Evolutionary conservation across 2,888 invertebrate genomes (phyloP).

Genomic region (Tetrapedia diversipes): DNA sequence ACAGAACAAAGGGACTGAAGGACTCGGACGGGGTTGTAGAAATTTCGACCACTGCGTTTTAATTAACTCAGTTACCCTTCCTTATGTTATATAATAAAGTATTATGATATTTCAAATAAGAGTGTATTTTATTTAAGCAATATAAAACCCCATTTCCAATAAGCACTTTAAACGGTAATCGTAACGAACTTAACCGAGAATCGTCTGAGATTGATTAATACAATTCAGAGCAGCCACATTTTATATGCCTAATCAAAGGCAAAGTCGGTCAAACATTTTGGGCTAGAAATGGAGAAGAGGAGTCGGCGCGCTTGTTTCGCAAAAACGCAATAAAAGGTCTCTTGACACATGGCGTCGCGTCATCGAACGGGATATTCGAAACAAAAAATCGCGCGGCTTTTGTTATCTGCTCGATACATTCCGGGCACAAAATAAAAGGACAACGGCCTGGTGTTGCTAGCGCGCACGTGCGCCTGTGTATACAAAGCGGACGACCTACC

Average conservation of each 20-base stretch:
- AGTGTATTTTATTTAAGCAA: no score
- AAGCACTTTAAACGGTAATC: no score
- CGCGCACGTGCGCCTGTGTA: not conserved
- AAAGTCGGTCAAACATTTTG: constrained; percentile 25
- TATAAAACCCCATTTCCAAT: no score
- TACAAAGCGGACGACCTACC: not conserved
- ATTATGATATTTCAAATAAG: no score
- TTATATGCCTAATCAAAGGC: constrained; percentile 16
- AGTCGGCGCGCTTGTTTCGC: constrained; percentile 14
- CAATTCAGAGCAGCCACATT: not conserved
- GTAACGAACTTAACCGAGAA: no score
- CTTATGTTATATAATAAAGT: no score
- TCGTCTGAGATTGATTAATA: no score
- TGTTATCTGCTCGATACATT: constrained; percentile 39
- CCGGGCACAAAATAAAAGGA: constrained; percentile 28
- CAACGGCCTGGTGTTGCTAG: not conserved
- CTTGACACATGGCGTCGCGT: constrained; percentile 29
- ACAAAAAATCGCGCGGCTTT: constrained; percentile 39
- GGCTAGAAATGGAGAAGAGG: not conserved
- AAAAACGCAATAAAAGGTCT: constrained; percentile 47
- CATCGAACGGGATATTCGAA: constrained; percentile 30
- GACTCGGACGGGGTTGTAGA: no score
- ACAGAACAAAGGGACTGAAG: no score
- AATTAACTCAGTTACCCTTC: no score
- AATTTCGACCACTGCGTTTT: no score